Conservation (phyloP, 2,113 vertebrate genomes). For the Halichoerus grypus region DNA sequence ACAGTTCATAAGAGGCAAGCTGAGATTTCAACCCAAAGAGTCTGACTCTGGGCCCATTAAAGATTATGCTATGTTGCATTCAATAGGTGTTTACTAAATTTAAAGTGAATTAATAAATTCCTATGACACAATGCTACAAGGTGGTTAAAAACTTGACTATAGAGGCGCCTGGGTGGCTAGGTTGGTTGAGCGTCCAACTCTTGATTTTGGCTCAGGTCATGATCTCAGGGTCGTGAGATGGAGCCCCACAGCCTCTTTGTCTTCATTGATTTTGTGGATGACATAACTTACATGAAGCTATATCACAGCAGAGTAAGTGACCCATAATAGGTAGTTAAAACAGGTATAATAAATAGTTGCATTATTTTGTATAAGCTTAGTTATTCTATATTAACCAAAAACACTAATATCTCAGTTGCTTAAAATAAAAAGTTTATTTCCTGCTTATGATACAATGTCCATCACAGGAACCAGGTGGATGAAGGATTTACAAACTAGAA, state of each 20-base stretch:
- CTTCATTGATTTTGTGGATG: background rate
- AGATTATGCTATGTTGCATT: background rate
- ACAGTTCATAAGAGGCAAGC: background rate
- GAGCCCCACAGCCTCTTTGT: background rate
- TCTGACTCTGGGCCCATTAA: background rate
- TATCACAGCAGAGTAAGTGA: background rate
- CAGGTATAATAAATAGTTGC: background rate
- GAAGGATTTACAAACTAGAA: background rate
- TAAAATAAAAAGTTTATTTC: slow-evolving; percentile 7
- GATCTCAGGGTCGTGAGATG: background rate
- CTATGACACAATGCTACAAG: background rate
- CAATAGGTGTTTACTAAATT: background rate
- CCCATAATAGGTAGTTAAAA: background rate
- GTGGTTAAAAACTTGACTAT: background rate
- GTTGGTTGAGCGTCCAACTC: background rate
- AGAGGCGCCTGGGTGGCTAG: background rate
- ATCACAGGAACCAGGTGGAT: background rate
- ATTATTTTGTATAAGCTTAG: background rate
- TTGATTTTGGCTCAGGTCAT: background rate
- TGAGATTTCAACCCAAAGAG: background rate
- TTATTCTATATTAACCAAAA: slow-evolving; percentile 1
- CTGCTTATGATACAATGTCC: background rate
- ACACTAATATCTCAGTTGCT: background rate
- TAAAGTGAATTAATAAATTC: background rate
- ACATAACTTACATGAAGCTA: background rate